Evolutionary conservation across 2,797 vertebrate genomes (phyloP).

Genomic region (Saxicola maurus): DNA sequence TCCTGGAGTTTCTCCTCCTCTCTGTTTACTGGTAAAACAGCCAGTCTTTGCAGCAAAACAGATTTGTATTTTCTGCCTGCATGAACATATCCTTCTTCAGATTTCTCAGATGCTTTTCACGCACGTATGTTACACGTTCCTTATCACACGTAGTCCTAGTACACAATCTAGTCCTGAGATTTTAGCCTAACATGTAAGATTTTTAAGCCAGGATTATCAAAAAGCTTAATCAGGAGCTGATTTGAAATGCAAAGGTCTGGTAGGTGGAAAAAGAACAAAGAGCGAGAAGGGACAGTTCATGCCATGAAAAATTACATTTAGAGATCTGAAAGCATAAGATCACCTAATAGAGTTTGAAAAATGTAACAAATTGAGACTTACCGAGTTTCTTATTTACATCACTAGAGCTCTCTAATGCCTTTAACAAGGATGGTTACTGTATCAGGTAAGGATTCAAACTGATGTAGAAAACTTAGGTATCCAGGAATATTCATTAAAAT

Average conservation of each 20-base stretch:
- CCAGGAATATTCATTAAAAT: background rate
- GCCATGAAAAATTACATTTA: background rate
- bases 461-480: background rate
- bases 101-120: background rate
- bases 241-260: background rate
- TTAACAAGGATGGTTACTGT: background rate
- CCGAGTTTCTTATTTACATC: background rate
- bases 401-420: background rate
- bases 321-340: background rate
- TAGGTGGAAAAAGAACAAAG: fast-evolving
- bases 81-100: background rate
- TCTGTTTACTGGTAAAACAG: background rate
- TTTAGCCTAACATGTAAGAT: fast-evolving
- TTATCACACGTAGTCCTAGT: background rate
- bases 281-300: background rate
- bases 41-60: background rate
- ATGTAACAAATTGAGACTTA: background rate
- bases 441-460: background rate
- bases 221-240: background rate
- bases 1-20: background rate
- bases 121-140: background rate
- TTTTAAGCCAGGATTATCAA: background rate
- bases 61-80: background rate
- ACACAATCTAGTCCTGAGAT: background rate
- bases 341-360: background rate